Evolutionary conservation across 2,113 vertebrate genomes (phyloP), one percentile per base, ranked within the genome.

Genomic region (Macquaria ambigua): DNA sequence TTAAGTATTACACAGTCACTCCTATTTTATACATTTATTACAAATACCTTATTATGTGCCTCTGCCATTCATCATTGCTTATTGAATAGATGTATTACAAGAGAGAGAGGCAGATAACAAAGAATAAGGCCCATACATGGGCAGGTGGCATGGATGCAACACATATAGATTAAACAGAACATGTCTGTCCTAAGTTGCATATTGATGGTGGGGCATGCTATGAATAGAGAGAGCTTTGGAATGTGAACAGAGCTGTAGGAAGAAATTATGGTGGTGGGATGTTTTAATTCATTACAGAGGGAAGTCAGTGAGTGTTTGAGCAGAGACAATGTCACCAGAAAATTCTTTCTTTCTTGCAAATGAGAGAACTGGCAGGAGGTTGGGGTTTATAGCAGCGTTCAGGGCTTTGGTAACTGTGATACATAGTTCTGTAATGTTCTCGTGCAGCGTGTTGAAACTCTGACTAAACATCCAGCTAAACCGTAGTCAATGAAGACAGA

Each of bases 321-420:
- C 31, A 82, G 31, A 66, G 79, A 74, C 63, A 73, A 66, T 64
- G 74, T 78, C 55, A 66, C 37, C 37, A 53, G 58, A 62, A 66
- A 61, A 76, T 50, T 53, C 6, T 74, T n/a, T 41, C 0, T 46
- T 67, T 59, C 10, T 59, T 14, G 1, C 52, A 69, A 37, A 73
- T 56, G 34, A 46, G 21, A 56, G 25, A 55, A 23, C 39, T 48
- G 52, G 34, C 50, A 81, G n/a, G 59, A 46, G 8, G 18, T 1
- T 4, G 21, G 18, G n/a, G 28, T 28, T 53, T 25, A 14, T 14
- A 5, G 20, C 1, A 1, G n/a, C 53, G 15, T 66, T 39, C 15
- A 4, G 31, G 23, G 48, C 23, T 43, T 16, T 64, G 16, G 64
- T 6, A 71, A 20, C 34, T 34, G 63, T 43, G 39, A 56, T 28